Evolutionary conservation across 2,113 vertebrate genomes (phyloP), one percentile per base, ranked within the genome.

Genomic region (Oreochromis niloticus): DNA sequence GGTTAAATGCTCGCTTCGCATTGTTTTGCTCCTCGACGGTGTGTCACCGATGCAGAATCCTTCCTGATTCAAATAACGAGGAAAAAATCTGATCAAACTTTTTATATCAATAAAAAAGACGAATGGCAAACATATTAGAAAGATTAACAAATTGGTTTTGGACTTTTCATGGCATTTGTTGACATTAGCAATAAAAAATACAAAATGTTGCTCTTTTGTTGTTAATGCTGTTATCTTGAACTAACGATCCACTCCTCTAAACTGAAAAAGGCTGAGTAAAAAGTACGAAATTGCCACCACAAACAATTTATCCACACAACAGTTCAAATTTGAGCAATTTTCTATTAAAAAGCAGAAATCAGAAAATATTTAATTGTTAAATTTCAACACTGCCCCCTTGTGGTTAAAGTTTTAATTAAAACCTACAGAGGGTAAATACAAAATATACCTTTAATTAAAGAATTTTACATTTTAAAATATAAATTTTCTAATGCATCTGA

Each of bases 191-290:
- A 46, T 46, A 46, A 46, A 73, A 17, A 27, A 73, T 73, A 68
- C 19, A 73, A 73, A 27, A 73, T 43, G 22, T 73, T 73, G 46
- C 36, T 16, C n/a, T 71, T 43, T 71, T 46, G 32, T 71, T 41
- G n/a, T 1, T 71, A 41, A 43, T 1, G 7, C 0, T 43, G n/a
- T 24, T 24, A 1, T 71, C 66, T 24, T 71, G 39, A 71, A 1
- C 66, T 71, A 43, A 43, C 12, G 0, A 71, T 16, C 13, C n/a
- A 43, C n/a, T 71, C 66, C n/a, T 71, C 36, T 71, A 43, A 24
- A 4, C 66, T 43, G 6, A 24, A 71, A 71, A 71, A 24, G 22
- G 36, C 13, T 2, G n/a, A 71, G n/a, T 46, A 46, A 46, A 46
- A 46, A 46, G 43, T 71, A 43, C n/a, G 24, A 71, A 43, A 71